Base-by-base conservation (phyloP, 2,888 invertebrate species). In the Plagodis pulveraria region DNA sequence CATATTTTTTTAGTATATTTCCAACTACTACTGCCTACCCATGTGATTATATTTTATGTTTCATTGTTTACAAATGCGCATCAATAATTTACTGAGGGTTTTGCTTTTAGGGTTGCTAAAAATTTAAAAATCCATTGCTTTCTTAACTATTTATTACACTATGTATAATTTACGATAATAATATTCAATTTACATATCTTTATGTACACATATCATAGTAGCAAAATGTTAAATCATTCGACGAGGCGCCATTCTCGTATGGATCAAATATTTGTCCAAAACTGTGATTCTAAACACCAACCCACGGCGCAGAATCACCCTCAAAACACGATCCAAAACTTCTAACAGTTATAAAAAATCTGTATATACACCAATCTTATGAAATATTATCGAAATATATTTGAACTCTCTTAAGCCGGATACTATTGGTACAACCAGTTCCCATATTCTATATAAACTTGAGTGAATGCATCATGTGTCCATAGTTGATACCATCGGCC, bases 131-230 rank as follows among this genome's bases (percentile, higher is more conserved):
- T 76, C 47, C 33, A 54, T 62, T 73, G 71, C 77, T 81, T 85
- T 84, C 90, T 89, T 89, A 90, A 80, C 84, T 87, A 90, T 91
- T 91, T 91, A 91, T 89, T 90, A 90, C 85, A 89, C 82, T 86
- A 88, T 84, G 82, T 88, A 89, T 89, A 89, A 89, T 89, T 90
- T 89, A 87, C 77, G 81, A 84, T 88, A 83, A 74, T 75, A 72
- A 71, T 81, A 85, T 87, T 88, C 86, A 87, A 89, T 90, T 90
- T 88, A 90, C 86, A 89, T 87, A 84, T 80, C 72, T 82, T 84
- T 91, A 91, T 91, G 83, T 91, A 90, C 89, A 90, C 86, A 85
- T 83, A 63, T 61, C 65, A 62, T 64, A 84, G 84, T 90, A 90
- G 89, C 88, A 90, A 91, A 84, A 86, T 86, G 86, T 89, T 90